phyloP scores from a whole-genome alignment of 2,888 invertebrate species.

The Stenurella melanura region DNA sequence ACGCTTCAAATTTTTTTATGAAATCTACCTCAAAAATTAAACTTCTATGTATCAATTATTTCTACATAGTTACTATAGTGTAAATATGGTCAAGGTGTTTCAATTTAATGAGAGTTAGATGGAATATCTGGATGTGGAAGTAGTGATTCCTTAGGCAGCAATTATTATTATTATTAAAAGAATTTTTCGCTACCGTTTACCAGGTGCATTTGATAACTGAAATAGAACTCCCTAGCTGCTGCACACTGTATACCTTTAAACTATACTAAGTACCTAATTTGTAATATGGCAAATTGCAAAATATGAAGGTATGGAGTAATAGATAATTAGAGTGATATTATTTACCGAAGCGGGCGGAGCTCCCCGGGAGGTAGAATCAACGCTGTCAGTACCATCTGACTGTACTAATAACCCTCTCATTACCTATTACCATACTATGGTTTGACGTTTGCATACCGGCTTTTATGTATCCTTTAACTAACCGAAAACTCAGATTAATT shows the following conservation, averaged over 20 bases:
- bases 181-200: background rate
- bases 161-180: too few relatives aligned
- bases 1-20: too few relatives aligned
- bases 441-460: constrained; percentile 66
- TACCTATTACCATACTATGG: constrained; percentile 68
- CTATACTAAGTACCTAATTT: constrained; percentile 22
- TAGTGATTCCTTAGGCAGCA: too few relatives aligned
- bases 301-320: constrained; percentile 29
- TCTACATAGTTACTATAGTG: too few relatives aligned
- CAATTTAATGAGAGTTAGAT: too few relatives aligned
- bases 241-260: background rate
- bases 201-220: background rate
- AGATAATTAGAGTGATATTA: constrained; percentile 60
- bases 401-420: constrained; percentile 70
- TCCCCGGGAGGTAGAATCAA: constrained; percentile 63
- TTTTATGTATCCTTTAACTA: constrained; percentile 68
- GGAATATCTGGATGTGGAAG: too few relatives aligned
- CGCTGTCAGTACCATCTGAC: constrained; percentile 67
- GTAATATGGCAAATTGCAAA: constrained; percentile 21
- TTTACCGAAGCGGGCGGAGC: constrained; percentile 58
- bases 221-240: background rate
- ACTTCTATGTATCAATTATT: too few relatives aligned
- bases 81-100: too few relatives aligned
- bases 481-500: constrained; percentile 70
- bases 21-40: too few relatives aligned